Evolutionary conservation across 2,113 vertebrate genomes (phyloP).

Genomic region (Bucco capensis): DNA sequence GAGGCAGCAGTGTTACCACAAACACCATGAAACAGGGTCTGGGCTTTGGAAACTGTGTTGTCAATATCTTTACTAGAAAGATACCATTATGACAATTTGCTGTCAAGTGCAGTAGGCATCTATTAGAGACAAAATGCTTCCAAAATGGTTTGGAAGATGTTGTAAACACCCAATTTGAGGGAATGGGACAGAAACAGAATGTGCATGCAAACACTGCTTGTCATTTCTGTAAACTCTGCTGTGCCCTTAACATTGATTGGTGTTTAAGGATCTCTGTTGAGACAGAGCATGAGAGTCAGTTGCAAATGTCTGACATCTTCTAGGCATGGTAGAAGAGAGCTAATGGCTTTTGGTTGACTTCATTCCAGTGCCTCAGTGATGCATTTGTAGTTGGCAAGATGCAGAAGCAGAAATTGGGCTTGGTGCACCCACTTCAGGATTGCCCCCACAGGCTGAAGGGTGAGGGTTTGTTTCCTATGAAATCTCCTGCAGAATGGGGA

Average conservation of each 20-base stretch:
- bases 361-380: accelerated
- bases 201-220: neutral
- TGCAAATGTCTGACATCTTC: neutral
- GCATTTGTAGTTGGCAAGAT: neutral
- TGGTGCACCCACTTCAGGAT: accelerated
- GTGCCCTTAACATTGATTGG: neutral
- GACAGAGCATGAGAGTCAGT: neutral
- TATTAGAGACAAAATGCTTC: neutral
- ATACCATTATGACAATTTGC: conserved; percentile 6
- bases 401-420: neutral
- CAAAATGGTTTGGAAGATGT: neutral
- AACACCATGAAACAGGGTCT: neutral
- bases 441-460: neutral
- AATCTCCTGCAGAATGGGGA: neutral
- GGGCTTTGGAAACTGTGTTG: neutral
- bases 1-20: accelerated
- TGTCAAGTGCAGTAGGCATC: neutral
- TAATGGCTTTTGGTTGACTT: neutral
- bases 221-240: neutral
- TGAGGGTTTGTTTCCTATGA: neutral
- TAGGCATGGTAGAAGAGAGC: neutral
- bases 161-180: neutral
- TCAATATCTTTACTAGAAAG: neutral
- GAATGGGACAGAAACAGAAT: neutral
- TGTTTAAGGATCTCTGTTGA: neutral